Evolutionary conservation across 2,797 vertebrate genomes (phyloP), one percentile per base, ranked within the genome.

Genomic region (Orestias chungarensis): DNA sequence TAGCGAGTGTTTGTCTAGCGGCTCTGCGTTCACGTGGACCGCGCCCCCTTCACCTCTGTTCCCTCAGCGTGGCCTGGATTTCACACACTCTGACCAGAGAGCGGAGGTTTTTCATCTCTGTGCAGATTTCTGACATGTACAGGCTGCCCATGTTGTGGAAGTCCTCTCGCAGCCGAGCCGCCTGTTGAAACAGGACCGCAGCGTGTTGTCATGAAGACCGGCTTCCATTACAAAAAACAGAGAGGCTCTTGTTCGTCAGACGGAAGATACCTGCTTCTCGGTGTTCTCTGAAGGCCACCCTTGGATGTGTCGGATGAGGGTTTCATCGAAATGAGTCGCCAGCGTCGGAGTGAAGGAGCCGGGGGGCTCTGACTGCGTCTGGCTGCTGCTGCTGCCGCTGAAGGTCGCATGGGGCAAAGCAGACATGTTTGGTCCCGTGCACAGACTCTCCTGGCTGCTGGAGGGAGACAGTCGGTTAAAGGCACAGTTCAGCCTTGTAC

Each of bases 81-180:
- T 99, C 98, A 94, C 97, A 99, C 92, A 99, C 97, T 93, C 98
- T 91, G 90, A 99, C 97, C 95, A 99, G 95, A 90, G 98, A 99
- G 87, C 98, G 95, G 82, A 99, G 96, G 92, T 99, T 99, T 94
- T 99, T 99, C 95, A 99, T 96, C 95, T 99, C 98, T 70, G 97
- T 99, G 95, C 98, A 99, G 94, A 98, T 96, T 95, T 99, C 98
- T 52, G 97, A 99, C 97, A 99, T 99, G 91, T 98, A 97, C 91
- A 99, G 94, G 80, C 96, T 99, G 86, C 98, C 98, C 96, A 99
- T 97, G 91, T 96, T 99, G 94, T 99, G 96, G 85, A 96, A 93
- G 92, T 99, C 98, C 93, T 99, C 98, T 40, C 95, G 95, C 90
- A 98, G 94, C 90, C 97, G 95, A 68, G 96, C 96, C 70, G 96